phyloP scores from a whole-genome alignment of 2,888 invertebrate genomes.

The Apodemia mormo region DNA sequence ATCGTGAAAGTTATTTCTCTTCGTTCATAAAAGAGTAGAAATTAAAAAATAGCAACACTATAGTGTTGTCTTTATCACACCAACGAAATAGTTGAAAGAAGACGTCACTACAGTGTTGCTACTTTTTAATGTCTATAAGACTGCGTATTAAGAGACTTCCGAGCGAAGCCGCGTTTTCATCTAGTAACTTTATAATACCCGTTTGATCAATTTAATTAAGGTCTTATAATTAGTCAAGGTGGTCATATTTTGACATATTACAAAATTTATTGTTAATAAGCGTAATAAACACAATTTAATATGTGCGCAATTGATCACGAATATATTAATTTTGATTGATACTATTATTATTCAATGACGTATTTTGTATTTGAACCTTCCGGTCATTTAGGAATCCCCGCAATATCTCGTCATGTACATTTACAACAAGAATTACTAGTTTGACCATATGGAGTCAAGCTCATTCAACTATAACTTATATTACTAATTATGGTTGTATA shows the following conservation, averaged over 20 bases:
- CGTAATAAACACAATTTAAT: background rate
- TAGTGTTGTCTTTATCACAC: no score
- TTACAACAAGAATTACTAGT: background rate
- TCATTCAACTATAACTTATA: constrained; percentile 9
- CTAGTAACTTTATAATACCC: no score
- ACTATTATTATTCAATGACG: background rate
- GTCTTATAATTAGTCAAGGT: background rate
- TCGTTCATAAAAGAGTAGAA: no score
- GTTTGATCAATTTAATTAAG: background rate
- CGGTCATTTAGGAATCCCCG: background rate
- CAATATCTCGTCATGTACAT: background rate
- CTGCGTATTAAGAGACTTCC: no score
- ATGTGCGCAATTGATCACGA: background rate
- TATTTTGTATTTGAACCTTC: background rate
- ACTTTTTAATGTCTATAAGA: no score
- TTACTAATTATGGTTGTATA: constrained; percentile 8
- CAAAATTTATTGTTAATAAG: background rate
- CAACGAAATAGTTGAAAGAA: no score
- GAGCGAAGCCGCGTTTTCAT: no score
- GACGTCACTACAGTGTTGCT: no score
- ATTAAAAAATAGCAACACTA: no score
- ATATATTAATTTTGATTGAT: background rate
- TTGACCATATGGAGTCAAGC: background rate
- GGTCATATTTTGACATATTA: background rate
- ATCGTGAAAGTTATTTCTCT: no score